These are phyloP conservation scores for Tenthredo distinguenda DNA, from an alignment of 2,888 invertebrate species.

Conservation along the genomic window DNA sequence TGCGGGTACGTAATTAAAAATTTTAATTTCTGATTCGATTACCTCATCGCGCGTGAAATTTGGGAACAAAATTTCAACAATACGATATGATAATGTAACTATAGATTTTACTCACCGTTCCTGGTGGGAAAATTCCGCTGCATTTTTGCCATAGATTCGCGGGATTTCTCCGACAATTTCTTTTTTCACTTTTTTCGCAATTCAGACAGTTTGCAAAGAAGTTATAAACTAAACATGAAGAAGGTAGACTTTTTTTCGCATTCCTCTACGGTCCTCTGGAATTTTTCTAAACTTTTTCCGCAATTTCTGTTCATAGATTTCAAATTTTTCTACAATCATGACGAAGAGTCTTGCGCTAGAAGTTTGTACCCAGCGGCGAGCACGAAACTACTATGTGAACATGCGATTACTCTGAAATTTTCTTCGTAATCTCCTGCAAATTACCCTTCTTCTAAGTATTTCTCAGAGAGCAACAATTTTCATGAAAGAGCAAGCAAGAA, in stretches of 20 bases:
- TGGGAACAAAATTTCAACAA: background rate
- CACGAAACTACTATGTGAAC: background rate
- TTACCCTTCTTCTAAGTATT: background rate
- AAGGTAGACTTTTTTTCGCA: background rate
- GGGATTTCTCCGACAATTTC: background rate
- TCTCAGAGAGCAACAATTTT: background rate
- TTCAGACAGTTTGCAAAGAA: background rate
- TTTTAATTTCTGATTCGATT: background rate
- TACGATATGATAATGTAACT: background rate
- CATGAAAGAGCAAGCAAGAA: constrained; percentile 5
- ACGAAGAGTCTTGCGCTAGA: background rate
- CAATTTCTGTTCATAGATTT: background rate
- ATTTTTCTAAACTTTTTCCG: background rate
- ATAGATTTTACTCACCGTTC: background rate
- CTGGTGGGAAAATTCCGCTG: background rate
- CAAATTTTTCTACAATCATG: background rate
- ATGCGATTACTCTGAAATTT: background rate
- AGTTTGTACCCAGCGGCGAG: background rate
- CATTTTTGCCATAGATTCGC: background rate
- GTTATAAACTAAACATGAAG: background rate
- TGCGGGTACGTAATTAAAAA: background rate
- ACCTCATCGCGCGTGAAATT: background rate
- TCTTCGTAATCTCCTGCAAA: constrained; percentile 5
- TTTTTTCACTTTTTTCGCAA: background rate
- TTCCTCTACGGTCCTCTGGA: background rate